phyloP scores from a whole-genome alignment of 2,888 invertebrate species.

The Linnaemya vulpina region DNA sequence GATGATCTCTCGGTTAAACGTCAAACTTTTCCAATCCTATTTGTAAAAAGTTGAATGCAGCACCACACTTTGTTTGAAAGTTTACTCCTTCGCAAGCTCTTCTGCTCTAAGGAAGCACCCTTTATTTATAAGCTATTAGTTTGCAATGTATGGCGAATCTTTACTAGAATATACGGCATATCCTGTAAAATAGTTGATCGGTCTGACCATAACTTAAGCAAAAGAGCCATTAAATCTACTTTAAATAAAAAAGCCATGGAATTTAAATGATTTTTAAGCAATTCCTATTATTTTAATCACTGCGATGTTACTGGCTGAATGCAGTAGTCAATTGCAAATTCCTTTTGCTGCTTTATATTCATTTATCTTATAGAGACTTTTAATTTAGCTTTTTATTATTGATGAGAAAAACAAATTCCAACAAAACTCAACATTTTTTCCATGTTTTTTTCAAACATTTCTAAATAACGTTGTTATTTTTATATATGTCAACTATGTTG shows the following conservation, averaged over 20 bases:
- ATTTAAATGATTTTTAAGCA: background rate
- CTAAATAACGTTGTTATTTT: conserved; percentile 64
- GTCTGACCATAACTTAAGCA: background rate
- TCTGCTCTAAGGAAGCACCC: no score
- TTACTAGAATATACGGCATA: background rate
- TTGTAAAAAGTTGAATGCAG: no score
- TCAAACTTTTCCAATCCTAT: no score
- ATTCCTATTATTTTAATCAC: background rate
- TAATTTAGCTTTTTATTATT: conserved; percentile 15
- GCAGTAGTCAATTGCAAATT: background rate
- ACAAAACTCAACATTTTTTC: conserved; percentile 22
- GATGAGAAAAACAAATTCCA: conserved; percentile 25
- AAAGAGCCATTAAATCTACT: background rate
- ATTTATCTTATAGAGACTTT: conserved; percentile 17
- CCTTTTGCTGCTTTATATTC: background rate
- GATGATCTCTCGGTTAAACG: no score
- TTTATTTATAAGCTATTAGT: no score
- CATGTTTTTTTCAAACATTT: background rate
- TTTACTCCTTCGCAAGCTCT: no score
- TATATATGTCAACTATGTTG: conserved; percentile 67
- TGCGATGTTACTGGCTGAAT: background rate
- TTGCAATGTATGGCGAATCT: no score
- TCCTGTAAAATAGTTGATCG: background rate
- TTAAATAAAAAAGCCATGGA: background rate
- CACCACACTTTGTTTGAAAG: no score